Conservation (phyloP, 30 jellyfish, hydroid and myxozoan species). For the Chrysaora quinquecirrha region DNA sequence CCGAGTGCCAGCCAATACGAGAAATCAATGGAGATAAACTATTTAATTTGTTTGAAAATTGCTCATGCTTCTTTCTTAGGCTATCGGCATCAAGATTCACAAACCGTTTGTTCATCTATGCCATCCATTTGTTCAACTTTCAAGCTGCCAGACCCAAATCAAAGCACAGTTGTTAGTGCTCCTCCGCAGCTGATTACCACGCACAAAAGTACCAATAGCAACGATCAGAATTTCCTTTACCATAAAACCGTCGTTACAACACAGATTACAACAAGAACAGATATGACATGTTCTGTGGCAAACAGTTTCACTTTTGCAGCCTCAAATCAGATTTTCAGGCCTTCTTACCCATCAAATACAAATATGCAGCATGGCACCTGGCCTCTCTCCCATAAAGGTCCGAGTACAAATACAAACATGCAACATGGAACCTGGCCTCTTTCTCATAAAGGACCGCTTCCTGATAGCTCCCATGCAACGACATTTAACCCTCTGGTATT, state of each 20-base stretch:
- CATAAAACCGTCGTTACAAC: not conserved
- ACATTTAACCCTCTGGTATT: not conserved
- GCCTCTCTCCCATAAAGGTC: not conserved
- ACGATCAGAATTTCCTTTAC: too few species aligned
- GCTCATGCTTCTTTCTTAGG: too few species aligned
- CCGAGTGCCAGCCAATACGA: too few species aligned
- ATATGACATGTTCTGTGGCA: not conserved
- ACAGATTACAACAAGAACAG: not conserved
- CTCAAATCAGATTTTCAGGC: not conserved
- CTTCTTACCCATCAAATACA: not conserved
- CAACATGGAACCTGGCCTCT: not conserved
- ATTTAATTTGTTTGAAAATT: too few species aligned
- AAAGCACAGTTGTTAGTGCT: not conserved
- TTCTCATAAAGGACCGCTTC: constrained; percentile 36
- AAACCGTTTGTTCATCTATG: too few species aligned
- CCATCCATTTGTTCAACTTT: not conserved
- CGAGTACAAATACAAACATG: not conserved
- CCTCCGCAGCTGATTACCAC: not conserved
- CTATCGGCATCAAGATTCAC: too few species aligned
- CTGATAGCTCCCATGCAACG: constrained; percentile 5
- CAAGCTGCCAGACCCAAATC: not conserved
- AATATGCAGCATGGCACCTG: not conserved
- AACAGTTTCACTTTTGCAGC: not conserved
- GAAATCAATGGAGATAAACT: too few species aligned
- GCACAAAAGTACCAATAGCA: not conserved